phyloP scores from a whole-genome alignment of 37 sponge, comb jelly and placozoan genomes.

The Aplysina aerophoba region DNA sequence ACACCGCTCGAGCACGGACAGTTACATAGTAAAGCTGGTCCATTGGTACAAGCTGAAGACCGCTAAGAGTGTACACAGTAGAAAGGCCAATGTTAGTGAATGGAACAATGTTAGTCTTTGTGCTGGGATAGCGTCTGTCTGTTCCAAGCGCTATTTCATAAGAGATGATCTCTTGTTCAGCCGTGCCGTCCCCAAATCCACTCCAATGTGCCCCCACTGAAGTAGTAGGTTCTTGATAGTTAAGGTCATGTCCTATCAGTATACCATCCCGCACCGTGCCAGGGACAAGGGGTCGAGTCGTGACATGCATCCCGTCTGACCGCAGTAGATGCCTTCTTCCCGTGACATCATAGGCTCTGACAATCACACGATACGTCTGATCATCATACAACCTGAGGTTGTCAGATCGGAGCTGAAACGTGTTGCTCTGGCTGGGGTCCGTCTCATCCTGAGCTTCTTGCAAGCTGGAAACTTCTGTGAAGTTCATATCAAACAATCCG shows the following conservation, averaged over 20 bases:
- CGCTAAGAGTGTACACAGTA: conserved; percentile 44
- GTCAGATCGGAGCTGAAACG: conserved; percentile 46
- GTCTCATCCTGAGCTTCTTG: neutral
- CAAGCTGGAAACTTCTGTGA: conserved; percentile 22
- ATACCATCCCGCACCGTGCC: conserved; percentile 77
- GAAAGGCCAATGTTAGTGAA: conserved; percentile 64
- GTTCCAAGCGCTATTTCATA: conserved; percentile 82
- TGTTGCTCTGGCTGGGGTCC: conserved; percentile 9
- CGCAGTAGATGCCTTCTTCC: conserved; percentile 45
- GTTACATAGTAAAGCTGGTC: conserved; percentile 73
- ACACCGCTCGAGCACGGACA: conserved; percentile 75
- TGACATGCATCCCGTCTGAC: conserved; percentile 64
- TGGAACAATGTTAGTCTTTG: conserved; percentile 71
- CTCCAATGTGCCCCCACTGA: conserved; percentile 64
- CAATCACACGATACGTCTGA: conserved; percentile 72
- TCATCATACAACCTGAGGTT: conserved; percentile 58
- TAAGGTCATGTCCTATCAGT: conserved; percentile 58
- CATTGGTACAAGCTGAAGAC: conserved; percentile 61
- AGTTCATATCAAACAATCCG: conserved; percentile 49
- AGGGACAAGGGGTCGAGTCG: conserved; percentile 50
- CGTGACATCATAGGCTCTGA: conserved; percentile 58
- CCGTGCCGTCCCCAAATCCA: conserved; percentile 68
- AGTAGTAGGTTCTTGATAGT: conserved; percentile 68
- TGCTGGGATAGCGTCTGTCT: conserved; percentile 58
- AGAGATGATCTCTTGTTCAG: conserved; percentile 63